A percentile compares a stretch with the other conserved stretches of the same genome.
Conservation (phyloP, 2,888 invertebrate species). For the Pristionchus arcanus region DNA sequence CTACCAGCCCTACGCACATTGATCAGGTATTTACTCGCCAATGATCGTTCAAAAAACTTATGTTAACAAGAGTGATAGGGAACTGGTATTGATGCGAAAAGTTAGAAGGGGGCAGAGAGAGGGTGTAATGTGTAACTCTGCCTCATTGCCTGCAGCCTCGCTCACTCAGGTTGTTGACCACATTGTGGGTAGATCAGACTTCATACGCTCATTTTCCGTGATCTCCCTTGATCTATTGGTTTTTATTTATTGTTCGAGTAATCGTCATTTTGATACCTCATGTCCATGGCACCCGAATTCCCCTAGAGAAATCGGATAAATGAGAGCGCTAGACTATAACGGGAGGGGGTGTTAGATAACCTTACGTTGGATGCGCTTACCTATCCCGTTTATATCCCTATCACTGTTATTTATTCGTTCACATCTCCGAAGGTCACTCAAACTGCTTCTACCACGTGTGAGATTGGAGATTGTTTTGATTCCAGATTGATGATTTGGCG, state of each 20-base stretch:
- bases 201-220: not conserved
- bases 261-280: not conserved
- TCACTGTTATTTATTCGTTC: conserved; percentile 8
- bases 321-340: not conserved
- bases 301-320: not conserved
- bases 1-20: not conserved
- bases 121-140: conserved; percentile 41
- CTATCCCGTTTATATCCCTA: not conserved
- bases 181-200: conserved; percentile 10
- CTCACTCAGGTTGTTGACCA: conserved; percentile 14
- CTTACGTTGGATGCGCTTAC: not conserved
- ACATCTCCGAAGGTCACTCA: not conserved
- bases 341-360: not conserved
- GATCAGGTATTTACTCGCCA: conserved; percentile 22
- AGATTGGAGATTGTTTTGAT: not conserved
- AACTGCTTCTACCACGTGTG: not conserved
- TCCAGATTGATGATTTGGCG: not conserved
- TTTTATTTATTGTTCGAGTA: not conserved
- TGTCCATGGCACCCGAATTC: not conserved
- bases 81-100: conserved; percentile 45
- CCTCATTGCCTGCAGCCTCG: conserved; percentile 35
- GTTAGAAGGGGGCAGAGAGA: not conserved
- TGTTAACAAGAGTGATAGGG: not conserved
- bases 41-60: conserved; percentile 9
- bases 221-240: not conserved